These are phyloP conservation scores for Helicoverpa assulta DNA, from an alignment of 2,888 invertebrate species.

Conservation along the genomic window DNA sequence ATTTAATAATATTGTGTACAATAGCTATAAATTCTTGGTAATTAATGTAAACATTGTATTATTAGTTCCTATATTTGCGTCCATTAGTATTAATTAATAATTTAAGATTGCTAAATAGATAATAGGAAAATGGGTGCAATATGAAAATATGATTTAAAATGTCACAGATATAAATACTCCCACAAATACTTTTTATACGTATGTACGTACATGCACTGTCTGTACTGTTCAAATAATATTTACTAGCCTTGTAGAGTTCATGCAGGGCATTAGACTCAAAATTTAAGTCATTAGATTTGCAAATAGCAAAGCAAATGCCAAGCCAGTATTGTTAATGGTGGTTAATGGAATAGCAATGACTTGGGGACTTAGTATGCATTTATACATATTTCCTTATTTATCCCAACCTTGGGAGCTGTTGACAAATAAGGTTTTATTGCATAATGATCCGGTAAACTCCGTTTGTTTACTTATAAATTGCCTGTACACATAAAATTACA, in stretches of 20 bases:
- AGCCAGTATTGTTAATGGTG: not conserved
- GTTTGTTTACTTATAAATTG: slow-evolving; percentile 14
- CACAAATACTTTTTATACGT: no score
- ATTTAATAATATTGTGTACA: slow-evolving; percentile 19
- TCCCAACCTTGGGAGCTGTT: slow-evolving; percentile 35
- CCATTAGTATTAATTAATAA: no score
- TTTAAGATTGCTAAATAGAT: no score
- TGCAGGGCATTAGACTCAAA: slow-evolving; percentile 11
- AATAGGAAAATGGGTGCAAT: not conserved
- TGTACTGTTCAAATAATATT: slow-evolving; percentile 22
- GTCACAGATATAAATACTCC: no score
- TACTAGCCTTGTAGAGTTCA: slow-evolving; percentile 35
- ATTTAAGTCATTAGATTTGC: slow-evolving; percentile 30
- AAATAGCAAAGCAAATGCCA: slow-evolving; percentile 6
- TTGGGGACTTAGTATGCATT: slow-evolving; percentile 28
- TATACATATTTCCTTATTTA: slow-evolving; percentile 50
- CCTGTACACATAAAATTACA: slow-evolving; percentile 4
- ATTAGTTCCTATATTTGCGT: no score
- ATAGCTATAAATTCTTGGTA: slow-evolving; percentile 20
- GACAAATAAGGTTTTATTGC: slow-evolving; percentile 45
- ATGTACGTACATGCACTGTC: not conserved
- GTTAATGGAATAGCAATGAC: slow-evolving; percentile 42
- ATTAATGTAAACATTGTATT: not conserved
- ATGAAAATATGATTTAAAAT: not conserved
- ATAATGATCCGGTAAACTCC: slow-evolving; percentile 23